Percentiles rank a stretch among this genome's conserved stretches.
Evolutionary conservation across 2,113 vertebrate species (phyloP).

Genomic region (Vicugna pacos): DNA sequence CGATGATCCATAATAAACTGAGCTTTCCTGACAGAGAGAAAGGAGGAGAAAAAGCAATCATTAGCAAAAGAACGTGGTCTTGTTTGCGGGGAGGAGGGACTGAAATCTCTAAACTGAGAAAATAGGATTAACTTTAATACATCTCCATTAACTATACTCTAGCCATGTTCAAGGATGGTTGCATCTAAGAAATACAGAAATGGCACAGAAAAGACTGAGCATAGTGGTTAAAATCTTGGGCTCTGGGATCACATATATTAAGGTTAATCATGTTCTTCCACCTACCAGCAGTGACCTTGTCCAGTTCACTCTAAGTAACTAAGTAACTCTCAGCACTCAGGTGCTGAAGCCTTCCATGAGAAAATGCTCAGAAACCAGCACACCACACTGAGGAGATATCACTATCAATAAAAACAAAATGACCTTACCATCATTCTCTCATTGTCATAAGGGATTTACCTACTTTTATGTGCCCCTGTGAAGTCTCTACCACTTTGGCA

Average conservation of each 20-base stretch:
- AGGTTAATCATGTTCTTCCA: slow-evolving; percentile 3
- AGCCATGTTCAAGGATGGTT: slow-evolving; percentile 69
- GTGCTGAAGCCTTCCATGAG: background rate
- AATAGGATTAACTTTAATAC: slow-evolving; percentile 76
- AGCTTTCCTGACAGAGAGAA: slow-evolving; percentile 55
- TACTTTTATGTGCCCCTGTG: background rate
- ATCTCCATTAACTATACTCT: slow-evolving; percentile 54
- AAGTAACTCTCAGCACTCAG: background rate
- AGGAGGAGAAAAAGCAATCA: slow-evolving; percentile 48
- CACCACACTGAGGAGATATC: background rate
- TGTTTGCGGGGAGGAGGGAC: slow-evolving; percentile 33
- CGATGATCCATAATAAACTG: slow-evolving; percentile 71
- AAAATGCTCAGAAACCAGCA: background rate
- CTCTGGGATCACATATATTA: background rate
- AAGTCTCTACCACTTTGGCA: slow-evolving; percentile 10
- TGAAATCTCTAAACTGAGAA: slow-evolving; percentile 75
- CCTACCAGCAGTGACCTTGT: background rate
- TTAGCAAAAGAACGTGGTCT: slow-evolving; percentile 72
- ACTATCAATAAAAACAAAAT: background rate
- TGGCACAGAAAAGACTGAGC: background rate
- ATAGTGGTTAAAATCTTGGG: background rate
- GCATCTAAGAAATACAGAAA: slow-evolving; percentile 73
- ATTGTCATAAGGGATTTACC: background rate
- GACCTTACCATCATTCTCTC: slow-evolving; percentile 42
- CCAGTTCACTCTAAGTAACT: background rate